Conservation (phyloP, 2,797 vertebrate genomes). For the Anisognathus igniventris region DNA sequence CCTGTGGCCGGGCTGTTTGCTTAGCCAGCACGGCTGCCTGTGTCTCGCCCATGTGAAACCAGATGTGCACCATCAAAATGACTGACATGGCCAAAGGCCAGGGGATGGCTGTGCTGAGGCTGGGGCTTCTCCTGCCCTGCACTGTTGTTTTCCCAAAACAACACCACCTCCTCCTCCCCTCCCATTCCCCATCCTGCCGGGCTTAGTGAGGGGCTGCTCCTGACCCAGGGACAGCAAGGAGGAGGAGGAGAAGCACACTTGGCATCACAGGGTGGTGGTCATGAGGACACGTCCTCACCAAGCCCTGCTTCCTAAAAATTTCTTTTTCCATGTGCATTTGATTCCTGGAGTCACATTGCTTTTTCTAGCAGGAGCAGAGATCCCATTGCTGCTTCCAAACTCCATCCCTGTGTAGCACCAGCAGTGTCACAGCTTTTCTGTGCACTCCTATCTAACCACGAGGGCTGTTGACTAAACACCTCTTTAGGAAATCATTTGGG, state of each 20-base stretch:
- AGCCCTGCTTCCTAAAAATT: neutral
- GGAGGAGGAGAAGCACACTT: neutral
- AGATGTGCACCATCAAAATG: neutral
- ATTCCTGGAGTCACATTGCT: neutral
- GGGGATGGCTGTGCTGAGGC: neutral
- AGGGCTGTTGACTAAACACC: neutral
- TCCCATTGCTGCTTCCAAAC: neutral
- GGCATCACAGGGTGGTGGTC: neutral
- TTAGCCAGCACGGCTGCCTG: neutral
- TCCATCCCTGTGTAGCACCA: neutral
- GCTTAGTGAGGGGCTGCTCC: neutral
- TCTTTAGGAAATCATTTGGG: neutral
- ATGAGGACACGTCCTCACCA: rapidly evolving
- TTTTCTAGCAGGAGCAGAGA: conserved; percentile 5
- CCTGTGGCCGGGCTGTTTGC: neutral
- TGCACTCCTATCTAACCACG: rapidly evolving
- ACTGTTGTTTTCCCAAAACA: neutral
- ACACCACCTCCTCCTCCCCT: neutral
- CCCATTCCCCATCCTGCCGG: rapidly evolving
- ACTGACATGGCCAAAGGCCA: neutral
- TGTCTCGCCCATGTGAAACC: neutral
- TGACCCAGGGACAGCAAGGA: rapidly evolving
- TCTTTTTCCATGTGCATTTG: neutral
- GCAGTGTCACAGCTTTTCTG: neutral
- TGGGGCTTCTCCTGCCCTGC: neutral